Percentiles rank a stretch among this genome's conserved stretches.
Conservation (phyloP, 2,113 vertebrate genomes). For the Datnioides undecimradiatus region DNA sequence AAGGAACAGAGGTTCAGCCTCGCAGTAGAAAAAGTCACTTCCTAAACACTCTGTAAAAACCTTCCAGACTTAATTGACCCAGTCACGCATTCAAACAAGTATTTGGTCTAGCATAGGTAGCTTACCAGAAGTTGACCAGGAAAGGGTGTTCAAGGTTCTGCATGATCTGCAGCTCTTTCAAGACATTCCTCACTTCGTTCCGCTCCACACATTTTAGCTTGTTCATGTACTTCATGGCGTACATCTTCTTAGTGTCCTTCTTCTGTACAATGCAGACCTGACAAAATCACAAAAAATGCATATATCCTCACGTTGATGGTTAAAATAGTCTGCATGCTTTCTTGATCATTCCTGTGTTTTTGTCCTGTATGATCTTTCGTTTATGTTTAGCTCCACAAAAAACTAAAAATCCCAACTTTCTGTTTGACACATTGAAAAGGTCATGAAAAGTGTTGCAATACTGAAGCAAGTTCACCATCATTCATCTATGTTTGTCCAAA, state of each 20-base stretch:
- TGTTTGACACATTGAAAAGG: not conserved
- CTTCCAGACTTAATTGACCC: not conserved
- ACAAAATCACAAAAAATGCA: not conserved
- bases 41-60: not conserved
- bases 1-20: not conserved
- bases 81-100: not conserved
- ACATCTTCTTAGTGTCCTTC: constrained; percentile 99
- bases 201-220: constrained; percentile 96
- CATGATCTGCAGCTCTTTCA: constrained; percentile 99
- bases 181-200: constrained; percentile 96
- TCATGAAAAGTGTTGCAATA: not conserved
- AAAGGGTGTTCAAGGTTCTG: constrained; percentile 96
- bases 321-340: no score
- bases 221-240: constrained; percentile 99
- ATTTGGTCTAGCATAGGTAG: not conserved
- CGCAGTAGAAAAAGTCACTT: not conserved
- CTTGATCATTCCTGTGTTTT: not conserved
- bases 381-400: not conserved
- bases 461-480: not conserved
- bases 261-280: constrained; percentile 99
- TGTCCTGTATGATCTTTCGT: not conserved
- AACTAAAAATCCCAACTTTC: not conserved
- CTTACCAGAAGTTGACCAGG: constrained; percentile 97
- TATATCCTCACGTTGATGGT: no score
- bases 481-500: not conserved